Base-by-base conservation (phyloP, 2,113 vertebrate species). In the Ranitomeya variabilis region DNA sequence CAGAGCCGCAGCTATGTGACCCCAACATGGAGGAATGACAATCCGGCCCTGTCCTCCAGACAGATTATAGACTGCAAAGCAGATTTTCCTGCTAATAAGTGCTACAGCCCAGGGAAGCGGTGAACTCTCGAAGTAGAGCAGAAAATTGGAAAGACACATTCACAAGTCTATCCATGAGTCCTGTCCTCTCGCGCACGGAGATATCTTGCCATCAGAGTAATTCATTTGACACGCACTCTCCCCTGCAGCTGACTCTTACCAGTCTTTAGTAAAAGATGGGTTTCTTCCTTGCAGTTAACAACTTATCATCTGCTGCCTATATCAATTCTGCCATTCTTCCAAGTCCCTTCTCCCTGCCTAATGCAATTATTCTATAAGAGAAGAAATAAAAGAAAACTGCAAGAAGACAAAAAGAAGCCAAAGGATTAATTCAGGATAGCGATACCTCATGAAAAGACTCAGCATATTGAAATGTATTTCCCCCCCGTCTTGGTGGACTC, bases 61-160 rank as follows among this genome's bases (percentile, higher is more conserved):
- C 66, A 84, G 71, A 84, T 90, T 91, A 91, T 76, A 76, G 19
- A 76, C 85, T 80, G 81, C 89, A 31, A 11, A 74, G 71, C 51
- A 89, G 85, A 51, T 86, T 81, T 88, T 88, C 74, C 83, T 90
- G 90, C 80, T 89, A 90, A 90, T 80, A 91, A 90, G 91, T 89
- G 87, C 87, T 51, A 59, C 89, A 73, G 85, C 62, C 77, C 88
- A 81, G 85, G 51, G 76, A 91, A 92, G 92, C 86, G 92, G 83
- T 87, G 89, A 92, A 92, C 74, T 73, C 87, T 73, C 88, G 88
- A 93, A 91, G 14, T 84, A 85, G 60, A 91, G 90, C 90, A 87
- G 90, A 93, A 92, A 92, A 93, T 91, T 90, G 89, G 89, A 90
- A 90, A 91, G 91, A 92, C 91, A 91, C 89, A 91, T 87, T 89